Base-by-base conservation (phyloP, 2,797 vertebrate genomes). In the Petrocephalus schoutedeni region DNA sequence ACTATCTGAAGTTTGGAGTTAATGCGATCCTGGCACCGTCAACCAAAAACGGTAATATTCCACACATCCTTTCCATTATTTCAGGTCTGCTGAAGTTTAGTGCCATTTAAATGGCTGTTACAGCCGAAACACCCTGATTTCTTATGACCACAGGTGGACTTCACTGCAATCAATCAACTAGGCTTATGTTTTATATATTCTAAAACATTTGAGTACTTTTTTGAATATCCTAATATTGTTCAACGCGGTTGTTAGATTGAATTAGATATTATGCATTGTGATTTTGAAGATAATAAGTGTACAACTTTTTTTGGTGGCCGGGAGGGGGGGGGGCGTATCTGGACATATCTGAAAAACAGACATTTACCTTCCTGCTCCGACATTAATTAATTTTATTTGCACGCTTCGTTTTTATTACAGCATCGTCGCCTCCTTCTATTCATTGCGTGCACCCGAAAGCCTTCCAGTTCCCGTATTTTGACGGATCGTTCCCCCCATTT, bases 1-100 rank as follows among this genome's bases (percentile, higher is more conserved):
- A 94, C 28, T 97, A 95, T 92, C 96, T 99, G 1, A 99, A 99
- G 94, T 99, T 99, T 87, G 98, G 98, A 51, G 98, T 99, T 90
- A 97, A 97, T 56, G 97, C 98, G 90, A 99, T 99, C 61, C 97
- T 99, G 77, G 96, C 98, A 1, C 98, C 98, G 1, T 90, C 96
- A 7, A 94, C 97, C 51, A 95, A 96, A 87, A 93, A 94, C 82
- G 96, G 98, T 98, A 94, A 97, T 97, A 92, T n/a, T 86, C 32
- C 49, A 74, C 16, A 74, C 16, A 53, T n/a, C 7, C 21, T 32
- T 53, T 41, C 8, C 23, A 0, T 59, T 21, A 45, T 59, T 45
- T 56, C 14, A 19, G 8, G 19, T 28, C 1, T 32, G 4, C 85
- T 59, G 8, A 41, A 86, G 36, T 36, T 61, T 41, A 86, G 32